Evolutionary conservation across 2,888 invertebrate genomes (phyloP).

Genomic region (Sepioteuthis lessoniana): DNA sequence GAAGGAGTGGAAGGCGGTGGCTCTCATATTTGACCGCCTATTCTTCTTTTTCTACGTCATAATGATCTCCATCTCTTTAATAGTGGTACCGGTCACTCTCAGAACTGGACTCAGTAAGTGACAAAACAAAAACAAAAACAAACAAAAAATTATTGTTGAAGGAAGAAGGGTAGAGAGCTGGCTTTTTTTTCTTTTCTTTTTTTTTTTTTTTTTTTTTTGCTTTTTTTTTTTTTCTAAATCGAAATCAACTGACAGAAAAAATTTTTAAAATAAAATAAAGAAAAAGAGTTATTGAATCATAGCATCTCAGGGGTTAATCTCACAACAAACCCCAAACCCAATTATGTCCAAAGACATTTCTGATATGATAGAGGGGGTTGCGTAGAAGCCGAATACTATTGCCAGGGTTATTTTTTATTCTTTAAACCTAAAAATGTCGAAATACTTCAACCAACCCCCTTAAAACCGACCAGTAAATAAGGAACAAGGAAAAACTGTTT

Average conservation of each 20-base stretch:
- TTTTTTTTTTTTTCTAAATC: background rate
- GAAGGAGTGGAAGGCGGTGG: constrained; percentile 73
- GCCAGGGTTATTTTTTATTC: background rate
- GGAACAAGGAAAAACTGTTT: background rate
- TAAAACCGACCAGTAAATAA: background rate
- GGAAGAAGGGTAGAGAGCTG: background rate
- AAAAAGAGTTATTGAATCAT: no score
- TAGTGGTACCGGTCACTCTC: constrained; percentile 57
- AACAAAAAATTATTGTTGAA: no score
- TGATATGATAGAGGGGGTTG: background rate
- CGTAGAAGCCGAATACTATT: background rate
- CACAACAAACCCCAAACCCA: background rate
- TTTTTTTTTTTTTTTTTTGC: background rate
- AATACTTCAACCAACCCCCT: background rate
- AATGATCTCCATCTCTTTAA: constrained; percentile 69
- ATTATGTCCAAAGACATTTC: background rate
- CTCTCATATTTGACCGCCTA: constrained; percentile 72
- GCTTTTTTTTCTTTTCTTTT: background rate
- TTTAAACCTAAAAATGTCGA: background rate
- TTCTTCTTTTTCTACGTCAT: constrained; percentile 72
- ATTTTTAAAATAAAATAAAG: background rate
- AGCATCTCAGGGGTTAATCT: no score
- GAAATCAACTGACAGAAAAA: background rate
- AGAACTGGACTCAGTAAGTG: background rate
- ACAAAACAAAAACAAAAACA: background rate